Base-by-base conservation (phyloP, 2,113 vertebrate species). In the Caloenas nicobarica region DNA sequence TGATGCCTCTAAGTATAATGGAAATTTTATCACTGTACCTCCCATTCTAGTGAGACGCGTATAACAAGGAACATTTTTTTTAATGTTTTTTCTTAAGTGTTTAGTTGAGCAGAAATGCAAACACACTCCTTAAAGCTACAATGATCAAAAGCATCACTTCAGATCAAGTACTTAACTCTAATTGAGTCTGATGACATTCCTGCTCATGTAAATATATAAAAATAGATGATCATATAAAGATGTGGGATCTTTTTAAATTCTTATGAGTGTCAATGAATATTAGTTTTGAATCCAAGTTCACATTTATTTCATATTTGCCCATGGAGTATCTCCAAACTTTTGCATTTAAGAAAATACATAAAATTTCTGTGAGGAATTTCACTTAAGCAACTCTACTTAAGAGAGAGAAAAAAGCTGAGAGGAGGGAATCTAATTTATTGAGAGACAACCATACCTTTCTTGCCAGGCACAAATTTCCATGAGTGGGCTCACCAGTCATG, bases 1-100 rank as follows among this genome's bases (percentile, higher is more conserved):
- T 86, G 80, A 83, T 91, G 62, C 82, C 60, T 93, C 40, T 68
- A 70, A 90, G 60, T 68, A 71, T 78, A 92, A 81, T 86, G 57
- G 90, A 88, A 94, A 88, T 88, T 86, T 96, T 90, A 86, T 94
- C 10, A 0, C 53, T 25, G 5, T 60, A 77, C 24, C 33, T 91
- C 61, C 64, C 19, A 16, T 78, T 93, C 64, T 73, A 48, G 56
- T 48, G 64, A 64, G 57, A 83, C 64, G 81, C 48, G 42, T 46
- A 64, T 8, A 34, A 42, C 42, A 93, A 81, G 33, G 11, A 83
- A 40, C 4, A 2, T 26, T 82, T 94, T 68, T 74, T 8, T 23
- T 88, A 85, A 77, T 14, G 36, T 10, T 33, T 85, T 92, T 95
- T 81, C 60, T 81, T n/a, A 77, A 88, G 72, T 40, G 26, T 25